Base-by-base conservation (phyloP, 2,888 invertebrate genomes). In the Xiphydria camelus region DNA sequence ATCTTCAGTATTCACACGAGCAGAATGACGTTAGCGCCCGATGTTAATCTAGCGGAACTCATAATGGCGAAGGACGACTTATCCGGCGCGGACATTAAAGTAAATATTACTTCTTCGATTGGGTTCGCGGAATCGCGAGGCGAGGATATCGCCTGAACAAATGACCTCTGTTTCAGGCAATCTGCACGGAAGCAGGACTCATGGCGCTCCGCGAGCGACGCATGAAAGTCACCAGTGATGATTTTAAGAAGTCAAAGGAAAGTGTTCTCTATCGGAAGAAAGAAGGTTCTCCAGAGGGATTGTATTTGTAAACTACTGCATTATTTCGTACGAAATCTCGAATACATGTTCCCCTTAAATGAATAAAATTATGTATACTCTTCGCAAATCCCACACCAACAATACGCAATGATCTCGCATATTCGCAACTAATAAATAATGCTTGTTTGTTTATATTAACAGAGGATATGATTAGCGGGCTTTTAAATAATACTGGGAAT, bases 31-130 rank as follows among this genome's bases (percentile, higher is more conserved):
- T 79, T 99, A 46, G 89, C 97, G 6, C 91, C 89, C 51, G 97
- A 99, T 78, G 99, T 99, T 5, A 94, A 96, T 72, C 82, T 99
- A 7, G 94, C 91, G 48, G 98, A 99, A 76, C 85, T 98, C 39
- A 96, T 99, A 53, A 95, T 97, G 93, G 94, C 98, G 3, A 99
- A 99, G 76, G 99, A 99, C 81, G 99, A 99, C 79, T 83, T 99
- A 10, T 98, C 97, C 40, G 99, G 99, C 14, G 94, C 94, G 51
- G 94, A 94, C 75, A 94, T 94, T 59, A 94, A 94, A 82, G 89
- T 87, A 77, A 55, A 41, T 41, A 23, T 17, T n/a, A n/a, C n/a
- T n/a, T n/a, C n/a, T n/a, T n/a, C n/a, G n/a, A n/a, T n/a, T n/a
- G n/a, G n/a, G n/a, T n/a, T n/a, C n/a, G n/a, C n/a, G n/a, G n/a